A percentile compares a stretch with the other conserved stretches of the same genome.
Evolutionary conservation across 2,113 vertebrate genomes (phyloP).

Genomic region (Misgurnus mizolepis): DNA sequence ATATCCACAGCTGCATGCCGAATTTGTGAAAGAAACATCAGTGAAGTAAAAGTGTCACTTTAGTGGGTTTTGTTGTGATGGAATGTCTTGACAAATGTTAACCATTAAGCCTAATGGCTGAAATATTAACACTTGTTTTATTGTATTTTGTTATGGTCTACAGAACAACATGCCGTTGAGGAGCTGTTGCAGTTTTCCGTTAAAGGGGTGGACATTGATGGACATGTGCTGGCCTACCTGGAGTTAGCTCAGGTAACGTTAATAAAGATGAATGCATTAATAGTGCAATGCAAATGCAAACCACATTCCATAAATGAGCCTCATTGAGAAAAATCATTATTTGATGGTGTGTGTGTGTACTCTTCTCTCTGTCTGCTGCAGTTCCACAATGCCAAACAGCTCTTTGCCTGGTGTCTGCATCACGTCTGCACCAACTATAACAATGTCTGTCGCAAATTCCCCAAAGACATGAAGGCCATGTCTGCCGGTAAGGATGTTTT

Average conservation of each 20-base stretch:
- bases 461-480: constrained; percentile 89
- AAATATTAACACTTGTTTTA: constrained; percentile 25
- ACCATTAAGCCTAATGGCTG: constrained; percentile 26
- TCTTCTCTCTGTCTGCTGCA: constrained; percentile 55
- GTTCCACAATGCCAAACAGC: constrained; percentile 87
- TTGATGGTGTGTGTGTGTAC: constrained; percentile 34
- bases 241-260: constrained; percentile 83
- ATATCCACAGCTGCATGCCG: not conserved
- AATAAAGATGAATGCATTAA: constrained; percentile 20
- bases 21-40: not conserved
- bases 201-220: constrained; percentile 83
- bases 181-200: constrained; percentile 78
- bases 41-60: not conserved
- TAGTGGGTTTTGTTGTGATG: not conserved
- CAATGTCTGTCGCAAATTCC: constrained; percentile 87
- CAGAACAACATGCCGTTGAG: constrained; percentile 86
- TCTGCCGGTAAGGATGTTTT: constrained; percentile 74
- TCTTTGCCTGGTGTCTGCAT: constrained; percentile 87
- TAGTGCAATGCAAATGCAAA: not conserved
- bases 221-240: constrained; percentile 84
- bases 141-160: constrained; percentile 30
- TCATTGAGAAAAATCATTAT: constrained; percentile 40
- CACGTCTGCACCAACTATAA: constrained; percentile 94
- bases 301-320: constrained; percentile 41
- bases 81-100: not conserved